A percentile compares a stretch with the other conserved stretches of the same genome.
phyloP scores from a whole-genome alignment of 2,888 invertebrate genomes.

The Spodoptera littoralis region DNA sequence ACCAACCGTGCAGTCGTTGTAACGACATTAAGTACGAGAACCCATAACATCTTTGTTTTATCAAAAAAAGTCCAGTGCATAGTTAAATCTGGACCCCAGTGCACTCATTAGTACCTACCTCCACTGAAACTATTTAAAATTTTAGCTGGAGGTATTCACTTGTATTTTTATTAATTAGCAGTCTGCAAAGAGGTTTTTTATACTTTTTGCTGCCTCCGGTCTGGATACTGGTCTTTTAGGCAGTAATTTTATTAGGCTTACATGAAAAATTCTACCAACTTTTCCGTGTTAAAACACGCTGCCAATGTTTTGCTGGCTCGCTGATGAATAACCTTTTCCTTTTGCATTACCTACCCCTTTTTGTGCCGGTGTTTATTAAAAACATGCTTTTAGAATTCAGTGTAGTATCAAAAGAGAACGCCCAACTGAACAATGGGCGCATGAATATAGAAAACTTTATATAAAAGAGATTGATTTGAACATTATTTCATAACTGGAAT shows the following conservation, averaged over 20 bases:
- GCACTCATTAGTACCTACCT: no score
- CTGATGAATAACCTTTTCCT: conserved; percentile 61
- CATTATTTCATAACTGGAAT: not conserved
- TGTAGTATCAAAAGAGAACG: conserved; percentile 7
- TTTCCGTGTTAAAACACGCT: conserved; percentile 49
- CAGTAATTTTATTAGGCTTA: conserved; percentile 52
- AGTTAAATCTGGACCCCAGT: no score
- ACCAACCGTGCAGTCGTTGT: no score
- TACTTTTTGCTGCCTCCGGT: conserved; percentile 21
- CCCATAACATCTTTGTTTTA: no score
- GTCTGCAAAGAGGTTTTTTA: conserved; percentile 18
- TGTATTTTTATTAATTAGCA: conserved; percentile 33
- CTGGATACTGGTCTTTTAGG: conserved; percentile 44
- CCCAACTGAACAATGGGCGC: conserved; percentile 6
- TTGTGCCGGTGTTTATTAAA: conserved; percentile 30
- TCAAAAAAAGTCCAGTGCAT: no score
- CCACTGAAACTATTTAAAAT: not conserved
- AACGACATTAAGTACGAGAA: no score
- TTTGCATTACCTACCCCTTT: conserved; percentile 30
- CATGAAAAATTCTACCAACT: conserved; percentile 52
- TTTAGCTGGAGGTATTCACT: not conserved
- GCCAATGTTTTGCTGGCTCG: conserved; percentile 52
- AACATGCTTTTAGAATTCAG: conserved; percentile 24
- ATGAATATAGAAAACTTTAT: not conserved
- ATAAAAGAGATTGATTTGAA: not conserved